phyloP scores from a whole-genome alignment of 2,797 vertebrate genomes.

The Cossypha caffra region DNA sequence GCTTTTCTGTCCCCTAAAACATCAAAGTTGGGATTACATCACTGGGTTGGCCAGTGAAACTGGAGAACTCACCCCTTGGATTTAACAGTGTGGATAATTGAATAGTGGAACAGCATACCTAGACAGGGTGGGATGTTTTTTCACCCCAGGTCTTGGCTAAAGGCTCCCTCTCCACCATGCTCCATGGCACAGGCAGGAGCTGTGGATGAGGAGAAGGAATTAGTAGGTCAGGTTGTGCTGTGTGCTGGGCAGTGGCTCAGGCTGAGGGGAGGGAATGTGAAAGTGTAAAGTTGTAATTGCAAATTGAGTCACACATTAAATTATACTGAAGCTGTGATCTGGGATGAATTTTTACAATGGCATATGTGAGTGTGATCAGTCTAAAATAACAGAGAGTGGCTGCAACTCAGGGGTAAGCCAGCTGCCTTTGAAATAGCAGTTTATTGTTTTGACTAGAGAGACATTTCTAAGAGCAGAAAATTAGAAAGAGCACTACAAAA shows the following conservation, averaged over 20 bases:
- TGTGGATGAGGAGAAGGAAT: not conserved
- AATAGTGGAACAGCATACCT: not conserved
- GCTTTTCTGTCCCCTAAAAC: not conserved
- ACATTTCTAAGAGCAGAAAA: not conserved
- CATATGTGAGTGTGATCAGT: not conserved
- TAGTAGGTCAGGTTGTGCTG: not conserved
- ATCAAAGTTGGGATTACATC: conserved; percentile 15
- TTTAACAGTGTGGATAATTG: not conserved
- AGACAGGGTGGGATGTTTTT: conserved; percentile 24
- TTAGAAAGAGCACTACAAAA: not conserved
- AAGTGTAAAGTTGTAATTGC: conserved; percentile 6
- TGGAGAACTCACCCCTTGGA: not conserved
- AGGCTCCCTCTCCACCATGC: not conserved
- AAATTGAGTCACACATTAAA: not conserved
- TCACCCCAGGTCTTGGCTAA: not conserved
- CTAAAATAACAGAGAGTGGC: not conserved
- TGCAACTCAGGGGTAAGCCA: not conserved
- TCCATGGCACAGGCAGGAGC: not conserved
- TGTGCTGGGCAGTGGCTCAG: not conserved
- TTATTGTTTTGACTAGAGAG: not conserved
- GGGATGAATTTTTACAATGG: not conserved
- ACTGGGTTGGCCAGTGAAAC: conserved; percentile 17
- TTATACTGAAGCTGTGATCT: not conserved
- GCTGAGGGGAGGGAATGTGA: not conserved
- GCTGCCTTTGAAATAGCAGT: not conserved